Percentiles rank a stretch among this genome's conserved stretches.
phyloP scores from a whole-genome alignment of 2,113 vertebrate species.

The Tringa solitaria region DNA sequence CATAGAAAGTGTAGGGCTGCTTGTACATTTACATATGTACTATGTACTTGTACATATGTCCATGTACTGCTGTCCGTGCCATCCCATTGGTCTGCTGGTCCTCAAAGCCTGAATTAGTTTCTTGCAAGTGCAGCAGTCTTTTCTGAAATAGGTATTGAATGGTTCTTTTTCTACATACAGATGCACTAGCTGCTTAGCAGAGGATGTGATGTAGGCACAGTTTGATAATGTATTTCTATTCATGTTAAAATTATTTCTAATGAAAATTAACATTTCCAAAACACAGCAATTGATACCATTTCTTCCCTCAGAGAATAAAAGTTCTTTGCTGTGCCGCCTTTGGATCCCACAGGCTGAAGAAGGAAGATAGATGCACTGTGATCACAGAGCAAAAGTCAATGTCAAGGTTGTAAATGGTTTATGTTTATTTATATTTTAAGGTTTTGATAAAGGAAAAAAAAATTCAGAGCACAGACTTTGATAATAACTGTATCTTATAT shows the following conservation, averaged over 20 bases:
- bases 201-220: fast-evolving
- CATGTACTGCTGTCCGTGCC: not conserved
- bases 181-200: not conserved
- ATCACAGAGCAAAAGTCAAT: not conserved
- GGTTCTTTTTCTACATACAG: not conserved
- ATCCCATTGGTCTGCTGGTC: not conserved
- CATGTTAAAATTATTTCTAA: not conserved
- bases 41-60: not conserved
- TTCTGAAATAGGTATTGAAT: not conserved
- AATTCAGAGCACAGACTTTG: not conserved
- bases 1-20: fast-evolving
- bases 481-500: not conserved
- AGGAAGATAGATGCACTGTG: not conserved
- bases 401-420: not conserved
- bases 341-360: not conserved
- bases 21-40: not conserved
- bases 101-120: not conserved
- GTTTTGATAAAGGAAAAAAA: not conserved
- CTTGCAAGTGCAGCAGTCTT: not conserved
- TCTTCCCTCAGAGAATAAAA: not conserved
- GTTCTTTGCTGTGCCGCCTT: not conserved
- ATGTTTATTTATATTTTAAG: not conserved
- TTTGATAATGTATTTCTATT: not conserved
- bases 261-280: not conserved
- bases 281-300: not conserved